Evolutionary conservation across 2,797 vertebrate species (phyloP), one percentile per base, ranked within the genome.

Genomic region (Pseudomugil tenellus): DNA sequence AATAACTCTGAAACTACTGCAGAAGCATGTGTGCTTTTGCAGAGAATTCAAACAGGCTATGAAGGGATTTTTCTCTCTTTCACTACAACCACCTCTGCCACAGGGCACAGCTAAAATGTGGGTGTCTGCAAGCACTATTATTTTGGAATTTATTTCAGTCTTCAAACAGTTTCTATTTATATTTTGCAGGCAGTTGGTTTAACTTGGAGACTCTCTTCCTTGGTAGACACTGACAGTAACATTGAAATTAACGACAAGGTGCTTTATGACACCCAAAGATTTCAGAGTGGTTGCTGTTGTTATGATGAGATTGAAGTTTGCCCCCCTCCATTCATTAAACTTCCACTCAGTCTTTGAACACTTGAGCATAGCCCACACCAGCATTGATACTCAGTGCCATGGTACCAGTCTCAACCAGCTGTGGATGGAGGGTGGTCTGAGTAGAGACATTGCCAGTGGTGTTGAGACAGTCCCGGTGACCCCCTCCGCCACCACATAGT

Each of bases 401-500:
- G 89, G 93, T 94, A 93, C 92, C 90, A 93, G 87, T 70, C 81
- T 83, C 86, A 89, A 83, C 80, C 90, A 89, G 83, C 83, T 80
- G 85, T 85, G 82, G 57, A 78, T 70, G 89, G 85, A 80, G 70
- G 74, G 68, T 80, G 80, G 82, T 76, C 76, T 77, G 79, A 87
- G 74, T 67, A 58, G 68, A 77, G 82, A 81, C 81, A 74, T 63
- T 81, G 68, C 67, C 82, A 67, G 46, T 73, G 70, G 70, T 79
- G 71, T 28, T 64, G 76, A 82, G 70, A 63, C 4, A 23, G 29
- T 87, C 80, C 74, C 60, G 76, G 74, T 83, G 76, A 85, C 76
- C 79, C 58, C 81, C 67, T 51, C 59, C 39, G 46, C 61, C 65
- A 66, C 67, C 68, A 64, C 77, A 70, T 76, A 79, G 69, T 67